Base-by-base conservation (phyloP, 2,113 vertebrate genomes). In the Tyrannus savana region DNA sequence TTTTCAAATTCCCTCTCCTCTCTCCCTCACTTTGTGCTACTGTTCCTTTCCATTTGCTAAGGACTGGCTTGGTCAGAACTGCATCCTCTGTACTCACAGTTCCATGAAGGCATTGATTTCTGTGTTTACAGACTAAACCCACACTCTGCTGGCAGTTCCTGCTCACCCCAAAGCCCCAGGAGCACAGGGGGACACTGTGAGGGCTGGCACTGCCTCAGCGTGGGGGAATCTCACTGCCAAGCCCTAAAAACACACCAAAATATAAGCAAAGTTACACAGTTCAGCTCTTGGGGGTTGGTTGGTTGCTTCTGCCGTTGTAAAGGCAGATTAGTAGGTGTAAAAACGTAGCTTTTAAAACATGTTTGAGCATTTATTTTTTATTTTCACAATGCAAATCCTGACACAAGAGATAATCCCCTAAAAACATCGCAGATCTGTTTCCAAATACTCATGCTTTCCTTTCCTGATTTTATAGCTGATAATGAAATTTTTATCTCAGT, bases 401-500 rank as follows among this genome's bases (percentile, higher is more conserved):
- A 77, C 59, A 93, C 12, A 69, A 75, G 22, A 91, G 18, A 62
- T 39, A 84, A 62, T 41, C 25, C n/a, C 71, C 28, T 53, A 37
- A 87, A 84, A 62, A 18, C 12, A n/a, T 58, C 17, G 46, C 19
- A 75, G 31, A 28, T 58, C 42, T 92, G 8, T 82, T 89, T 81
- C 41, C 55, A 80, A 74, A 39, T 80, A 73, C 30, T 59, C 33
- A 19, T 13, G 9, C 21, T 77, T 94, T 86, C 35, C 21, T 73
- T 77, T 64, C 24, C 64, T 74, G 46, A 62, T 74, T 91, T 69
- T 69, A n/a, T 60, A 81, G 24, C 22, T 31, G 24, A 49, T 86
- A 68, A 80, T 95, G 27, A 75, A 24, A 31, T n/a, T 75, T 87
- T 76, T 75, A 80, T 66, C 21, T 89, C 41, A 14, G 22, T 49